Percentiles rank a stretch among this genome's conserved stretches.
These are phyloP conservation scores for Heliconius himera DNA, from an alignment of 1,140 invertebrate genomes.

Conservation along the genomic window DNA sequence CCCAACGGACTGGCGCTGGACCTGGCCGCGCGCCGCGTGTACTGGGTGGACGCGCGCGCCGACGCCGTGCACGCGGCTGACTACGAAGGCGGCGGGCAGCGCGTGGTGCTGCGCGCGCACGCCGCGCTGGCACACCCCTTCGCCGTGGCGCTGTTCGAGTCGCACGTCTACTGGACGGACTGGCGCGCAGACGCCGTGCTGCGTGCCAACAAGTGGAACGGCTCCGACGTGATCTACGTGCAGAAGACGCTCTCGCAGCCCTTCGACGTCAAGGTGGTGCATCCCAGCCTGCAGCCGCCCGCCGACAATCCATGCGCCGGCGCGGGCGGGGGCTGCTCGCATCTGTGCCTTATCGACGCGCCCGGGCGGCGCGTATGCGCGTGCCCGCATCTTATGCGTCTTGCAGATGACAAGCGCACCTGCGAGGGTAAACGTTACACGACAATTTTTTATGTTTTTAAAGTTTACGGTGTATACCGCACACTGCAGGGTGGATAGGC, in stretches of 20 bases:
- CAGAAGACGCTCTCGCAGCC: slow-evolving; percentile 88
- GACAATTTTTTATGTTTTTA: no score
- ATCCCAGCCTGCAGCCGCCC: slow-evolving; percentile 87
- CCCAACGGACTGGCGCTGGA: slow-evolving; percentile 94
- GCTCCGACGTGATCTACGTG: slow-evolving; percentile 83
- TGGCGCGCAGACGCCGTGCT: slow-evolving; percentile 89
- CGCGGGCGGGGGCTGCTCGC: slow-evolving; percentile 89
- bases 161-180: slow-evolving; percentile 97
- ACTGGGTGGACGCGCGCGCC: slow-evolving; percentile 71
- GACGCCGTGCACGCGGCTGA: slow-evolving; percentile 92
- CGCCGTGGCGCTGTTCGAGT: slow-evolving; percentile 91
- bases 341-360: slow-evolving; percentile 92
- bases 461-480: no score
- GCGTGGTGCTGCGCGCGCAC: slow-evolving; percentile 85
- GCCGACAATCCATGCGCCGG: slow-evolving; percentile 84
- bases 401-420: slow-evolving; percentile 79
- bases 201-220: slow-evolving; percentile 88
- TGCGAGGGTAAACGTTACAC: slow-evolving; percentile 69
- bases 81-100: slow-evolving; percentile 90
- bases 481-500: no score
- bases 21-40: slow-evolving; percentile 86
- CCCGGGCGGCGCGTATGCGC: slow-evolving; percentile 84
- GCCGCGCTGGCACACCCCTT: slow-evolving; percentile 93
- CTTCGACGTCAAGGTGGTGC: slow-evolving; percentile 89
- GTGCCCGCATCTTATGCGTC: slow-evolving; percentile 86